Evolutionary conservation across 2,113 vertebrate species (phyloP).

Genomic region (Triplophysa dalaica): DNA sequence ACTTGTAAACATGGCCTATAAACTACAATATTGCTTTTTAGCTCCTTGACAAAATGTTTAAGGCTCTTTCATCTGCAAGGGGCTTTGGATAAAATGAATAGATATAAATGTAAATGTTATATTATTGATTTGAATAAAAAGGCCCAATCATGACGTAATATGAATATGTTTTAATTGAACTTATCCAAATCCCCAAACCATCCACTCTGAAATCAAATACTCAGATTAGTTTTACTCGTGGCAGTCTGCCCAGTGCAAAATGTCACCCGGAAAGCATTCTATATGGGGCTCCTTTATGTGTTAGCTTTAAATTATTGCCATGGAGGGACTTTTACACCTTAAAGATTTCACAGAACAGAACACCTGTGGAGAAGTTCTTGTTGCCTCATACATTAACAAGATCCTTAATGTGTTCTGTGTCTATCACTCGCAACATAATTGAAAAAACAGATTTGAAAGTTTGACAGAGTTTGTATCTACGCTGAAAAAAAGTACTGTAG

Average conservation of each 20-base stretch:
- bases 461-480: background rate
- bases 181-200: background rate
- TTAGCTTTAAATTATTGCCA: conserved; percentile 39
- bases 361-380: conserved; percentile 1
- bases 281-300: conserved; percentile 38
- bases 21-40: too few species aligned
- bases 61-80: too few species aligned
- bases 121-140: background rate
- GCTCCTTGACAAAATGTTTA: too few species aligned
- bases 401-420: conserved; percentile 5
- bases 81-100: too few species aligned
- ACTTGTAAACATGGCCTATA: too few species aligned
- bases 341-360: conserved; percentile 26
- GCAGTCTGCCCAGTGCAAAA: conserved; percentile 40
- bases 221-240: conserved; percentile 14
- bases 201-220: conserved; percentile 22
- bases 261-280: conserved; percentile 28
- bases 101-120: too few species aligned
- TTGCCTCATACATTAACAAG: conserved; percentile 13
- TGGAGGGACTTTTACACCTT: conserved; percentile 12
- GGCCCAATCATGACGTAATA: background rate
- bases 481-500: background rate
- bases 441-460: background rate
- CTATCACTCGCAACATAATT: background rate
- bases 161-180: background rate